Base-by-base conservation (phyloP, 2,888 invertebrate genomes). In the Epinotia bilunana region DNA sequence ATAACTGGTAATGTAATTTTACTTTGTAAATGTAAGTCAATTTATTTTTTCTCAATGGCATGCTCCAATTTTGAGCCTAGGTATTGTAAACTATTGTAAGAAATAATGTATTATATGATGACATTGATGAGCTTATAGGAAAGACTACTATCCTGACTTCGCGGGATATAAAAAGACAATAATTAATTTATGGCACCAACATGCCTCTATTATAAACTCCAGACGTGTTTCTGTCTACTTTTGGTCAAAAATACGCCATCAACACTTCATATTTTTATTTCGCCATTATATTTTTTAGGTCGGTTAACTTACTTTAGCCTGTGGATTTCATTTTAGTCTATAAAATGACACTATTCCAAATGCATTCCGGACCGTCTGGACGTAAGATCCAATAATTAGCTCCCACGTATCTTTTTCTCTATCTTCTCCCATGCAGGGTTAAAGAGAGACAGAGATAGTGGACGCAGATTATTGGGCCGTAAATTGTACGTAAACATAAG, bases 251-350 rank as follows among this genome's bases (percentile, higher is more conserved):
- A n/a, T 5, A 53, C n/a, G 53, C n/a, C n/a, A 53, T n/a, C n/a
- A n/a, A 9, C 53, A 53, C 53, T 53, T 53, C 53, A 7, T 39
- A 39, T 39, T 39, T 39, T 39, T 39, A 39, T 39, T 39, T 9
- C 39, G 39, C 39, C 39, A 9, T 39, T 0, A 1, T 39, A 39
- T 39, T 39, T 20, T 39, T 39, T 39, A 9, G 39, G 39, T 23
- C 23, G 28, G 12, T 2, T 28, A 16, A 28, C 3, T 28, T 61
- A 23, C 18, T 33, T 18, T 39, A 9, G 61, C 33, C 18, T 18
- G 62, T 64, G 64, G 16, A 53, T 60, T 20, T 49, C 39, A 70
- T 49, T 73, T 49, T 43, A 57, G 28, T 13, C 23, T 39, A 13
- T 58, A 69, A 49, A 23, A 77, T 76, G 0, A 39, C 9, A 39